Conservation (phyloP, 2,113 vertebrate species). For the Carassius carassius region DNA sequence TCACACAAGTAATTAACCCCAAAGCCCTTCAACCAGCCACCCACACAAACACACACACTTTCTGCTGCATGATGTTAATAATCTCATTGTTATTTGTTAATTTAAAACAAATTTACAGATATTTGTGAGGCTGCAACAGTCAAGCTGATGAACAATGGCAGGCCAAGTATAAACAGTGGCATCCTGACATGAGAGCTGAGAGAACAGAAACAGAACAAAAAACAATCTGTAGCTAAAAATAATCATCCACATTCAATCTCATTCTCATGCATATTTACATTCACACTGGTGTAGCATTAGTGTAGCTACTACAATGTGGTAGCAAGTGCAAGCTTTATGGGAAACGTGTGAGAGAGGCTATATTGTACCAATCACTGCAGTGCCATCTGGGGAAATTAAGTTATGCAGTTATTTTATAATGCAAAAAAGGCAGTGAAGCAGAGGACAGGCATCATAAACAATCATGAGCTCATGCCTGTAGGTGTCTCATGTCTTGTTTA, state of each 20-base stretch:
- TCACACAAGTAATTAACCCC: too few relatives aligned
- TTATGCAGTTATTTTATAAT: constrained; percentile 6
- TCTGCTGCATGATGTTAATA: neutral
- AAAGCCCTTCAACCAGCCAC: too few relatives aligned
- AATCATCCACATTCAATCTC: neutral
- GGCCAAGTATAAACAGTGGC: neutral
- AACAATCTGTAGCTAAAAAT: constrained; percentile 12
- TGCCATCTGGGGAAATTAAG: neutral
- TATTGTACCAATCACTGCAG: neutral
- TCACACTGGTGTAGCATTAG: neutral
- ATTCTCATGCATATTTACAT: constrained; percentile 5
- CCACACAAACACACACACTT: neutral
- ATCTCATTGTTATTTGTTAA: neutral
- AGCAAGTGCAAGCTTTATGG: neutral
- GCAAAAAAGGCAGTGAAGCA: neutral
- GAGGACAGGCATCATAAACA: constrained; percentile 6
- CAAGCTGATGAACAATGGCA: neutral
- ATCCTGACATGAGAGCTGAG: neutral
- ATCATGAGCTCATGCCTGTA: neutral
- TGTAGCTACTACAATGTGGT: neutral
- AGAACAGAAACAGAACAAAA: neutral
- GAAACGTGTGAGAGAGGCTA: neutral
- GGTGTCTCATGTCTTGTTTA: constrained; percentile 16
- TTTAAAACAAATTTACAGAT: constrained; percentile 21
- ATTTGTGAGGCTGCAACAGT: neutral